phyloP scores from a whole-genome alignment of 2,113 vertebrate species.

The Falco punctatus region DNA sequence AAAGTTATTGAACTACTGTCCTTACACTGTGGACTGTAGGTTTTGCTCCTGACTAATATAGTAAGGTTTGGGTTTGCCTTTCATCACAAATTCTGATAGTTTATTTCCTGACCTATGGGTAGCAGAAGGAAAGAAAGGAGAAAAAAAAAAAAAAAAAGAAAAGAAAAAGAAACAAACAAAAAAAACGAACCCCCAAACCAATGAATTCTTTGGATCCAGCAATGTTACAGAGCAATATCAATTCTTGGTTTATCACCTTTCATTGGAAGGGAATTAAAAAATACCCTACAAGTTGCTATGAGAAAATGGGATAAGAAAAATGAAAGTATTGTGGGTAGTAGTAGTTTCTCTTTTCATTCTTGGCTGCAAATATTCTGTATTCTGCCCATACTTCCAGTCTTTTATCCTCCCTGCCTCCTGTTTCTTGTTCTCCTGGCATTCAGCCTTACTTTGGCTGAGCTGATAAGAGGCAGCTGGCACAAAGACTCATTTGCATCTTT shows the following conservation, averaged over 20 bases:
- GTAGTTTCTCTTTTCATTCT: background rate
- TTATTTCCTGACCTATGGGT: background rate
- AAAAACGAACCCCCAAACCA: background rate
- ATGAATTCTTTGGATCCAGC: background rate
- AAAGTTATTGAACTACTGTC: background rate
- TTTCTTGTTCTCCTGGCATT: slow-evolving; percentile 49
- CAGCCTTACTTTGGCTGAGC: slow-evolving; percentile 40
- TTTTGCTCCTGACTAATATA: background rate
- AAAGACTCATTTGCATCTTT: slow-evolving; percentile 17
- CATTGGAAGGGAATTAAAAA: background rate
- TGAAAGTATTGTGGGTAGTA: background rate
- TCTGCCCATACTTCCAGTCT: background rate
- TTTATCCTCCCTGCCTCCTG: slow-evolving; percentile 42
- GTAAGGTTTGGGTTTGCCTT: background rate
- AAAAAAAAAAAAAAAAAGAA: background rate
- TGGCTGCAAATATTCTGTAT: background rate
- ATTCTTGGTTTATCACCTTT: background rate
- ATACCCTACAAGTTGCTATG: background rate
- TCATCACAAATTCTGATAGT: background rate
- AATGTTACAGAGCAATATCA: background rate
- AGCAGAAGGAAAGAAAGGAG: background rate
- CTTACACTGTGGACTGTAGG: background rate
- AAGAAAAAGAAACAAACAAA: background rate
- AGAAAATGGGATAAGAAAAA: background rate
- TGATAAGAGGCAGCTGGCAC: slow-evolving; percentile 47